These are phyloP conservation scores for Drosophila suboccidentalis DNA, from an alignment of 2,888 invertebrate genomes.

Conservation along the genomic window DNA sequence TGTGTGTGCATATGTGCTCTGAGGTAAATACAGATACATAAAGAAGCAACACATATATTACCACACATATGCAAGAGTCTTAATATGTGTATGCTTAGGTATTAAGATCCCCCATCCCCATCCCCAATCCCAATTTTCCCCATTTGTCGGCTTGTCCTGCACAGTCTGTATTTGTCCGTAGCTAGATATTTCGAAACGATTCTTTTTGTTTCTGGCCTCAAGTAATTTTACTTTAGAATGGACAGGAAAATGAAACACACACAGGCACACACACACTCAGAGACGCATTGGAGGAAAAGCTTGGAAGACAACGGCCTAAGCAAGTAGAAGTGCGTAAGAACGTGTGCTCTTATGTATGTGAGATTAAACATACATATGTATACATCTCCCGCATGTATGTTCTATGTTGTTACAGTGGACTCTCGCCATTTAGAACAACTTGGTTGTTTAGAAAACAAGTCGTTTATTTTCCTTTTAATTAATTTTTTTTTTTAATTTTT, in stretches of 20 bases:
- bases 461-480: too few relatives aligned
- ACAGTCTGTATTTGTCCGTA: conserved; percentile 31
- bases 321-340: conserved; percentile 46
- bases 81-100: conserved; percentile 27
- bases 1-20: conserved; percentile 16
- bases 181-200: conserved; percentile 48
- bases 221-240: conserved; percentile 61
- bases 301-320: conserved; percentile 45
- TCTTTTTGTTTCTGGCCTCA: conserved; percentile 64
- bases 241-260: conserved; percentile 42
- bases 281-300: conserved; percentile 16
- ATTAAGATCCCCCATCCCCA: conserved; percentile 43
- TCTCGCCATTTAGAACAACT: not conserved
- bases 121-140: not conserved
- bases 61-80: not conserved
- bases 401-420: not conserved
- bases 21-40: conserved; percentile 19
- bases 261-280: not conserved
- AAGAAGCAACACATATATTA: conserved; percentile 19
- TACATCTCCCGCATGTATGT: not conserved
- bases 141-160: not conserved
- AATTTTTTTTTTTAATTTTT: too few relatives aligned
- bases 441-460: too few relatives aligned
- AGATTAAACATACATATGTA: not conserved
- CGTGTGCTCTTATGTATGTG: conserved; percentile 4